A percentile compares a stretch with the other conserved stretches of the same genome.
Evolutionary conservation across 2,113 vertebrate genomes (phyloP).

Genomic region (human): DNA sequence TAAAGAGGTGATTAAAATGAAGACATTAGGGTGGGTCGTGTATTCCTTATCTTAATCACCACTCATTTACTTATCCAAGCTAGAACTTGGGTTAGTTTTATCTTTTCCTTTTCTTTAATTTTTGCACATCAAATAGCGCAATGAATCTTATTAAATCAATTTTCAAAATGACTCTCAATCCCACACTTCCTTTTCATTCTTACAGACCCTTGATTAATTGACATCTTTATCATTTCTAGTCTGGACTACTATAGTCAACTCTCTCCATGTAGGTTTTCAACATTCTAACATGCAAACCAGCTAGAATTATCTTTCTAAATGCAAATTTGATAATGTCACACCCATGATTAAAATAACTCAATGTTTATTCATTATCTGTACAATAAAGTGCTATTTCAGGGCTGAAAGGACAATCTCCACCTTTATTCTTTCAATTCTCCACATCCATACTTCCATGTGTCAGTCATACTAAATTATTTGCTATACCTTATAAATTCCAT

Average conservation of each 20-base stretch:
- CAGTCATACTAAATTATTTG: not conserved
- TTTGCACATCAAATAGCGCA: not conserved
- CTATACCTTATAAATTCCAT: not conserved
- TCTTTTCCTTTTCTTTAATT: not conserved
- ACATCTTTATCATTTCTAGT: not conserved
- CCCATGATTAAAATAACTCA: not conserved
- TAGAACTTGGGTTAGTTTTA: not conserved
- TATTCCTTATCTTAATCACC: not conserved
- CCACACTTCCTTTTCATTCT: not conserved
- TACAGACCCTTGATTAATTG: not conserved
- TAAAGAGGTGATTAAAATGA: not conserved
- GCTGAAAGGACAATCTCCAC: not conserved
- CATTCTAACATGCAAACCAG: not conserved
- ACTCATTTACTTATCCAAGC: not conserved
- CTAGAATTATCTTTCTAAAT: not conserved
- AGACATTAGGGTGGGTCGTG: not conserved
- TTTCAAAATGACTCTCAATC: not conserved
- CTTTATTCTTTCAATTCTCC: not conserved
- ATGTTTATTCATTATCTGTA: not conserved
- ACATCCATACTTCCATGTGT: not conserved
- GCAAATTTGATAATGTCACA: slow-evolving; percentile 16
- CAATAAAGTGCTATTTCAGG: not conserved
- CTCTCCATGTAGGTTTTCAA: not conserved
- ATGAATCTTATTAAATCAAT: not conserved
- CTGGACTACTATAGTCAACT: not conserved